phyloP scores from a whole-genome alignment of 92 coral and sea anemone genomes.

The Parazoanthus darwini region DNA sequence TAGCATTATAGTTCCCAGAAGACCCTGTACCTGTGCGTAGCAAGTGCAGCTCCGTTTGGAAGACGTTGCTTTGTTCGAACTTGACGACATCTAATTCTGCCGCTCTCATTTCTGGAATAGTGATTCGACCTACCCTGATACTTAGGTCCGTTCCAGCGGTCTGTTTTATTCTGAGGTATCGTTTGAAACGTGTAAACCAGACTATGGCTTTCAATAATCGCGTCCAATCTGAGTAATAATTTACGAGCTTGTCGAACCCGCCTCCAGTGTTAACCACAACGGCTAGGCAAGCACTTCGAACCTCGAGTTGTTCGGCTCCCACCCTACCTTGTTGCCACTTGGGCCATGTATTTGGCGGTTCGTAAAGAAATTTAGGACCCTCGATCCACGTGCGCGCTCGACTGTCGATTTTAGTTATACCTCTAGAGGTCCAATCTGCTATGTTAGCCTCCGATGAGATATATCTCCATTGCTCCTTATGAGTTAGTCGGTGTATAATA shows the following conservation, averaged over 20 bases:
- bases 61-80: not conserved
- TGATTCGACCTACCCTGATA: not conserved
- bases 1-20: not conserved
- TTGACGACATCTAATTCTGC: no score
- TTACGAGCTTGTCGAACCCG: not conserved
- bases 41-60: not conserved
- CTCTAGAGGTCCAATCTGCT: not conserved
- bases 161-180: not conserved
- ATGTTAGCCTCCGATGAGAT: not conserved
- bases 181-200: not conserved
- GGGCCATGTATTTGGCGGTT: not conserved
- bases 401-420: not conserved
- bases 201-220: no score
- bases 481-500: not conserved
- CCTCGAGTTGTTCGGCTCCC: not conserved
- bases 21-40: not conserved
- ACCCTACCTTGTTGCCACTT: not conserved
- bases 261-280: not conserved
- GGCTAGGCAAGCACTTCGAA: not conserved
- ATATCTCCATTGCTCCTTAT: not conserved
- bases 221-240: no score
- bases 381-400: conserved; percentile 1
- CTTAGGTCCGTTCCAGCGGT: not conserved
- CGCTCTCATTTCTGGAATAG: not conserved
- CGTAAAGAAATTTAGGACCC: not conserved